Evolutionary conservation across 2,888 invertebrate genomes (phyloP), one percentile per base, ranked within the genome.

Genomic region (Pseudococcus longispinus): DNA sequence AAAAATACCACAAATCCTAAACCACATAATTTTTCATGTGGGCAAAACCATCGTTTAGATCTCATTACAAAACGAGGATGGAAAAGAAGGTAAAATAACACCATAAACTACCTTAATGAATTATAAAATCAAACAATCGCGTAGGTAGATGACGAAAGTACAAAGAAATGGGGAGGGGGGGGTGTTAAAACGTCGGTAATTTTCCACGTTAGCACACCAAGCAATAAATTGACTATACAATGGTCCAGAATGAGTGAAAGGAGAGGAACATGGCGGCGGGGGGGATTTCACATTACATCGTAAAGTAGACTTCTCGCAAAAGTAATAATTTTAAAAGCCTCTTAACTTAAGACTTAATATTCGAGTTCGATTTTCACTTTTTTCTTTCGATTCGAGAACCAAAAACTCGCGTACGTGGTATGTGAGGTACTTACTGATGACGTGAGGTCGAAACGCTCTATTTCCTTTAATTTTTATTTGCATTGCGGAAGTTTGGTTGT

Each of bases 301-400:
- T 60, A 60, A 60, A 60, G 60, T 60, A 23, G 60, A 60, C 60
- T 60, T 60, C n/a, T 60, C 23, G 23, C 60, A 11, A 55, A 55
- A 20, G 55, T 60, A 60, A 60, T 60, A 60, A 60, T 60, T 60
- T 60, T 60, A 60, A 60, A 60, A 60, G 60, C 60, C 60, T 60
- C 60, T 60, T 23, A 60, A 60, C 23, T 60, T 60, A 55, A 37
- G 60, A 11, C 20, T 60, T 60, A 60, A n/a, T 11, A 51, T 51
- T 51, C 51, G 18, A 51, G 13, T n/a, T 55, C 60, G 60, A 60
- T 60, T 23, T 20, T 18, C 13, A 13, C 13, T 55, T 51, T 55
- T n/a, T 55, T 55, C n/a, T 46, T 51, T 51, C 18, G 18, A n/a
- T 51, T 51, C n/a, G n/a, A n/a, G n/a, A 6, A 37, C 32, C 23